Evolutionary conservation across 2,113 vertebrate genomes (phyloP), one percentile per base, ranked within the genome.

Genomic region (Aspidoscelis tigris): DNA sequence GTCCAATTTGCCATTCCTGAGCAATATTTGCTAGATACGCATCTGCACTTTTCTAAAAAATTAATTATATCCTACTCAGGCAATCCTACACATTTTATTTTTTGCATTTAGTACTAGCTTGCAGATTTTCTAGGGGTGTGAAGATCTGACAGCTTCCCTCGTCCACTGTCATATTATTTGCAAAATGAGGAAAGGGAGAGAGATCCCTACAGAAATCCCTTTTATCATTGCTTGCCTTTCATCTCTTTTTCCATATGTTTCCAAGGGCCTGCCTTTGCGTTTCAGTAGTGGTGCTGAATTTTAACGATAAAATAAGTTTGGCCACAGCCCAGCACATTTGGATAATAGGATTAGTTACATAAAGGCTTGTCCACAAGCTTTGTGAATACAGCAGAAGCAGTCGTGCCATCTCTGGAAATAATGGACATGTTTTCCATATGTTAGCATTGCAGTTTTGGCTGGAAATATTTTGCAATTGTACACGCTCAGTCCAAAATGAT

Each of bases 301-400:
- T 83, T 80, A 89, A 92, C 89, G 89, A 93, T 89, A 91, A 91
- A 66, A 22, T 91, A 20, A 0, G 81, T 41, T 91, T 94, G 88
- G 85, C 76, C 83, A 8, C 2, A 88, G 80, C 14, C 21, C 75
- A 84, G 41, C 26, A 78, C 76, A 8, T 84, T 66, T 78, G 66
- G 81, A 76, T 91, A 92, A 89, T 82, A 90, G 66, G 55, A 82
- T 92, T 87, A 90, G 85, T 89, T 89, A 80, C 33, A 66, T 86
- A 72, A 70, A 18, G 81, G 50, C 21, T 91, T 88, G 79, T 90
- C 79, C 55, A 74, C 75, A 89, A 83, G 84, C 70, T 88, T 11
- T 65, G 21, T 1, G 50, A 89, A n/a, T 90, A 89, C 82, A 90
- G 86, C 50, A 83, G 85, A 81, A 55, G 7, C 82, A 74, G n/a